Evolutionary conservation across 2,113 vertebrate genomes (phyloP).

Genomic region (Saimiri boliviensis): DNA sequence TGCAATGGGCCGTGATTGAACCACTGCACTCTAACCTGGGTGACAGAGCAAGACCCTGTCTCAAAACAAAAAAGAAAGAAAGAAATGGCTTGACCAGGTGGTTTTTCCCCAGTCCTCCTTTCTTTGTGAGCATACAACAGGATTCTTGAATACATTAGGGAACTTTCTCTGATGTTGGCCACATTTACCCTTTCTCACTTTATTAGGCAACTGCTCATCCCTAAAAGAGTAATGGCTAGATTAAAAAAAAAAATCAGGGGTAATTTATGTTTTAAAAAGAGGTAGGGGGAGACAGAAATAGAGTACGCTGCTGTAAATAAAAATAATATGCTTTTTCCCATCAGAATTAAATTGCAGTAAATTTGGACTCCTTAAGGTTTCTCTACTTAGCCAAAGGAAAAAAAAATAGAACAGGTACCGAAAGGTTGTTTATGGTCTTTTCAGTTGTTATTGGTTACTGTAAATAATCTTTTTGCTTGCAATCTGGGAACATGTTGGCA

Average conservation of each 20-base stretch:
- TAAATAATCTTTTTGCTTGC: slow-evolving; percentile 69
- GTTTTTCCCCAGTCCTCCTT: neutral
- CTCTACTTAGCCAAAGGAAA: slow-evolving; percentile 46
- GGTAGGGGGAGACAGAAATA: neutral
- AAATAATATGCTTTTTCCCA: slow-evolving; percentile 51
- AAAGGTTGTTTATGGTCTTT: slow-evolving; percentile 46
- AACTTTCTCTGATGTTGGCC: neutral
- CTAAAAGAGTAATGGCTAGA: neutral
- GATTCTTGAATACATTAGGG: neutral
- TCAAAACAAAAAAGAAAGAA: too few relatives aligned
- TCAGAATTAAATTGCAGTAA: slow-evolving; percentile 73
- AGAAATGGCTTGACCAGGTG: too few relatives aligned
- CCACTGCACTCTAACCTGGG: too few relatives aligned
- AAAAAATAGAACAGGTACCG: neutral
- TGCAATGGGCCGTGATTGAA: too few relatives aligned
- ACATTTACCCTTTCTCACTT: neutral
- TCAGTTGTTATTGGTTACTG: slow-evolving; percentile 61
- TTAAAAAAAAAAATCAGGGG: neutral
- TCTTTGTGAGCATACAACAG: neutral
- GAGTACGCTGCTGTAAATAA: slow-evolving; percentile 60
- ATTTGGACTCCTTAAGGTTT: slow-evolving; percentile 65
- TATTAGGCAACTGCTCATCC: neutral
- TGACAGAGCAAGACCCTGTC: too few relatives aligned
- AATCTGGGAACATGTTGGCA: slow-evolving; percentile 49
- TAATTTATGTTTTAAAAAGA: slow-evolving; percentile 58